phyloP scores from a whole-genome alignment of 2,888 invertebrate species.

The Hypselothyrea guttata region DNA sequence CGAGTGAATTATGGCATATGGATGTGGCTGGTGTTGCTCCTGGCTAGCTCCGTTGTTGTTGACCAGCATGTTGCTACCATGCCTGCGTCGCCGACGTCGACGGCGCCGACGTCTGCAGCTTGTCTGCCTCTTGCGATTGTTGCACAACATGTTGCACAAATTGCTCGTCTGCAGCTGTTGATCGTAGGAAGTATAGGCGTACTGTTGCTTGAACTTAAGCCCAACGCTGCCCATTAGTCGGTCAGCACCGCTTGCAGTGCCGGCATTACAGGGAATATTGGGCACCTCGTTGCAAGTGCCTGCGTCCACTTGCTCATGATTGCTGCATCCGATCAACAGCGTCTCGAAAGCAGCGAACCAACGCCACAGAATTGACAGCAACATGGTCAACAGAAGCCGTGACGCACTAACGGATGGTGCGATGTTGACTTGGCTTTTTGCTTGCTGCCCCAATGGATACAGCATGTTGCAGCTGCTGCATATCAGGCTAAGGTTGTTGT shows the following conservation, averaged over 20 bases:
- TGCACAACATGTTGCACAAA: conserved; percentile 64
- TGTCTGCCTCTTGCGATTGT: conserved; percentile 56
- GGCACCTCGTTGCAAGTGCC: conserved; percentile 1
- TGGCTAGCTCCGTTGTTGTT: no score
- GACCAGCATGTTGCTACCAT: conserved; percentile 25
- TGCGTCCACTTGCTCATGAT: conserved; percentile 11
- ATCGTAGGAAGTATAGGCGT: conserved; percentile 44
- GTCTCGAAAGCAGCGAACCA: conserved; percentile 40
- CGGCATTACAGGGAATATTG: no score
- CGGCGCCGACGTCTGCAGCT: conserved; percentile 57
- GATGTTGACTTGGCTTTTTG: not conserved
- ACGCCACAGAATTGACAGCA: conserved; percentile 34
- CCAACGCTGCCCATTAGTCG: no score
- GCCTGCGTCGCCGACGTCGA: conserved; percentile 52
- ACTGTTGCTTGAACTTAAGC: not conserved
- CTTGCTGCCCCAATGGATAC: not conserved
- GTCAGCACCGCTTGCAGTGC: no score
- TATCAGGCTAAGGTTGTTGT: conserved; percentile 12
- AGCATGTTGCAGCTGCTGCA: conserved; percentile 16
- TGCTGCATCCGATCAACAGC: conserved; percentile 36
- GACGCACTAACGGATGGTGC: conserved; percentile 11
- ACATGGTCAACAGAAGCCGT: conserved; percentile 22
- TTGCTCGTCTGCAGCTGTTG: conserved; percentile 67
- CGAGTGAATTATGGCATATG: not conserved
- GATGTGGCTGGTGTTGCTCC: not conserved